Evolutionary conservation across 2,888 invertebrate genomes (phyloP).

Genomic region (Pyrocoelia pectoralis): DNA sequence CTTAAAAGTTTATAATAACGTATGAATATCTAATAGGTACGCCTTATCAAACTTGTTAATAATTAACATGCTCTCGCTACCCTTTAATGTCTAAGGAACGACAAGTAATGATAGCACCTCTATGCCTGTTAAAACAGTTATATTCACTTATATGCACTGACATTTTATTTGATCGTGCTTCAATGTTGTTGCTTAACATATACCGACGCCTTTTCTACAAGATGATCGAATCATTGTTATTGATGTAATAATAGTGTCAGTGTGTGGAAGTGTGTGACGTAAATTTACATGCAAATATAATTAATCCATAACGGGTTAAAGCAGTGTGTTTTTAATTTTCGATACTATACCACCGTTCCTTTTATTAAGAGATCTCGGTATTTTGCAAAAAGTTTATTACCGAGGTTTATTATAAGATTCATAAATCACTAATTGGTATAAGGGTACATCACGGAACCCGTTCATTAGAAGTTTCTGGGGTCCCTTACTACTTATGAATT

Average conservation of each 20-base stretch:
- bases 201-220: conserved; percentile 16
- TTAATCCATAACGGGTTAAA: neutral
- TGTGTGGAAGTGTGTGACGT: neutral
- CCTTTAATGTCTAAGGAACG: neutral
- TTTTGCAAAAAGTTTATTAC: too few species aligned
- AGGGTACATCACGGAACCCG: too few species aligned
- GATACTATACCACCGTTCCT: too few species aligned
- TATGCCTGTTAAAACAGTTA: conserved; percentile 18
- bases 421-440: too few species aligned
- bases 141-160: conserved; percentile 23
- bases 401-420: too few species aligned
- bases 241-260: neutral
- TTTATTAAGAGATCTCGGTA: too few species aligned
- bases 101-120: neutral
- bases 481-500: too few species aligned
- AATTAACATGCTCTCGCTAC: neutral
- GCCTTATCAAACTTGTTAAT: neutral
- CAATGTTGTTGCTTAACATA: conserved; percentile 24
- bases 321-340: too few species aligned
- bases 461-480: too few species aligned
- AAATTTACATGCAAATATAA: conserved; percentile 5
- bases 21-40: neutral
- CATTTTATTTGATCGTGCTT: conserved; percentile 28
- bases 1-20: neutral
- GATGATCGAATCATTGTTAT: neutral